Base-by-base conservation (phyloP, 2,113 vertebrate species). In the Hyperoodon ampullatus region DNA sequence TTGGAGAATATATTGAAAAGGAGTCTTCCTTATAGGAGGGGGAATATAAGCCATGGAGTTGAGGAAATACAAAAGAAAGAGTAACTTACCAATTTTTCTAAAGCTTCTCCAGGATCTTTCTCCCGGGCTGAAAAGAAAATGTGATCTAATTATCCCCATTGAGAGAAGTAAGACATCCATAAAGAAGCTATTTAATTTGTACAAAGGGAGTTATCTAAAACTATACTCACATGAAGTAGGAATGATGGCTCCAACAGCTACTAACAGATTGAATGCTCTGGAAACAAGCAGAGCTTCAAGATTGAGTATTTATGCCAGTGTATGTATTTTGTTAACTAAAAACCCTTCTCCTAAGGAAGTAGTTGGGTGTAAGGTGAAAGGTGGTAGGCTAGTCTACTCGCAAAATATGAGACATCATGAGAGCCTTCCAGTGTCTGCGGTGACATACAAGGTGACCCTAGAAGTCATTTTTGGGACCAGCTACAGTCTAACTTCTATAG, bases 21-120 rank as follows among this genome's bases (percentile, higher is more conserved):
- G 13, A 90, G 14, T 74, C 66, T 94, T 35, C 19, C 55, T 87
- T 85, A 24, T 68, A 92, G 60, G 19, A 71, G 15, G 28, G 60
- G 8, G 44, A 75, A 65, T 58, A 83, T n/a, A 97, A 91, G 16
- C 47, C 50, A 60, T 33, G 28, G 33, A 47, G 13, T 21, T 78
- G 82, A 94, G 23, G 35, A 94, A 39, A 24, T 63, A 74, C 5
- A 85, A 78, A 94, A 90, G 9, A 81, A 80, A 93, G 55, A 94
- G 2, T 81, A 55, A 78, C 91, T 94, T 95, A 70, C 8, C 3
- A 50, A 44, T 3, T 33, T 90, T 72, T 66, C n/a, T 65, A 82
- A 97, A 65, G 24, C 39, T 95, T 93, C 39, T 88, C 42, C 33
- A n/a, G 84, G 35, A 88, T n/a, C 19, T 78, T 70, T 93, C 39